Conservation (phyloP, 2,113 vertebrate species). For the Psammodynastes pulverulentus region DNA sequence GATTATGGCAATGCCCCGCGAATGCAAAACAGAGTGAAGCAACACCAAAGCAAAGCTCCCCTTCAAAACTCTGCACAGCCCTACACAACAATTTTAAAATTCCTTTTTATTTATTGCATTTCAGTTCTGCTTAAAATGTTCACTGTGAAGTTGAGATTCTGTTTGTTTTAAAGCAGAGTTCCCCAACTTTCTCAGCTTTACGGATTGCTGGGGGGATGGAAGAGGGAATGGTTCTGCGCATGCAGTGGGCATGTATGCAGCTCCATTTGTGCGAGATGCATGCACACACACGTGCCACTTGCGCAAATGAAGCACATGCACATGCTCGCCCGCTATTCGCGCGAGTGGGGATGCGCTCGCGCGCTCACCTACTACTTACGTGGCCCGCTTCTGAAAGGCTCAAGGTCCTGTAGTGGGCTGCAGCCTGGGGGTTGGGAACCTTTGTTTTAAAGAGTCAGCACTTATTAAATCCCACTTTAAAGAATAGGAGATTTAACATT, state of each 20-base stretch:
- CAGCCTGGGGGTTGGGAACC: neutral
- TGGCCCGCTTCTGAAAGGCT: neutral
- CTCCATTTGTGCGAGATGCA: neutral
- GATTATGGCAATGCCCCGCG: neutral
- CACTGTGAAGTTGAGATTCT: neutral
- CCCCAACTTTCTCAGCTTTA: neutral
- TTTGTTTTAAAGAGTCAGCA: neutral
- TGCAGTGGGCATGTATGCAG: no score
- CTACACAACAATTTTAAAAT: neutral
- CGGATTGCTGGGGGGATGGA: neutral
- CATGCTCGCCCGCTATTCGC: no score
- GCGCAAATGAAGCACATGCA: no score
- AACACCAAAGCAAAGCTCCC: neutral
- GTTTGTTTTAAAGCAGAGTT: neutral
- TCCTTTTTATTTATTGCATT: neutral
- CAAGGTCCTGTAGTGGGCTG: neutral
- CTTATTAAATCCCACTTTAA: neutral
- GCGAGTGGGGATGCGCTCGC: no score
- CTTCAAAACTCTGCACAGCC: neutral
- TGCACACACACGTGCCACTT: rapidly evolving
- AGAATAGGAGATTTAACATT: neutral
- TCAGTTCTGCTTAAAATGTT: neutral
- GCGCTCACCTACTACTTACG: no score
- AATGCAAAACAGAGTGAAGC: neutral
- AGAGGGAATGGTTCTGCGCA: neutral